Base-by-base conservation (phyloP, 2,888 invertebrate genomes). In the Watsonalla cultraria region DNA sequence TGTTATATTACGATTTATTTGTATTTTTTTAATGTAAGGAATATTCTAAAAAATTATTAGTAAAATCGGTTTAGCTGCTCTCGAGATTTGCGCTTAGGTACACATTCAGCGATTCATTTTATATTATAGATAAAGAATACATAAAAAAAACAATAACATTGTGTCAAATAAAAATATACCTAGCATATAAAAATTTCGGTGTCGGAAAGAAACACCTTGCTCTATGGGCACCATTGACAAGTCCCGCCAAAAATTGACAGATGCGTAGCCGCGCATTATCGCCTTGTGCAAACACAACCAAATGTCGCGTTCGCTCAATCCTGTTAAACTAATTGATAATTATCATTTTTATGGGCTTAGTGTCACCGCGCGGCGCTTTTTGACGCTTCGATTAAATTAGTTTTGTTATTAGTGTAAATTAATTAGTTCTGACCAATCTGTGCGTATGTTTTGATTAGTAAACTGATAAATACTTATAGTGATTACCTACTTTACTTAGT, bases 291-390 rank as follows among this genome's bases (percentile, higher is more conserved):
- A 89, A 90, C 86, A 90, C 55, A 62, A 58, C 84, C 90, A 90
- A 89, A 89, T 89, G 89, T 86, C 82, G 74, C 80, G 54, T 61
- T 61, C 64, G 60, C 62, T 60, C 65, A 66, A 70, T 69, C 68
- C 70, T 65, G 72, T 77, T 75, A 71, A 51, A 62, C 74, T 86
- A 86, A 88, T 88, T 86, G 85, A 80, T 82, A 84, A 88, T 89
- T 87, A 88, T 86, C 82, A 86, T 86, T 86, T 86, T 85, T 87
- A 88, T 82, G 72, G 82, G 86, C 75, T 84, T 74, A 81, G 69
- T 61, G 64, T 60, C 54, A 65, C 61, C 61, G 64, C 64, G 70
- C 68, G 74, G 71, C 56, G 53, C 53, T 66, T 68, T 74, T 79
- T 66, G 68, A 65, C 56, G 57, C 61, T 71, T 65, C 70, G 76